Conservation (phyloP, 2,113 vertebrate species). For the Bubo blakistoni region DNA sequence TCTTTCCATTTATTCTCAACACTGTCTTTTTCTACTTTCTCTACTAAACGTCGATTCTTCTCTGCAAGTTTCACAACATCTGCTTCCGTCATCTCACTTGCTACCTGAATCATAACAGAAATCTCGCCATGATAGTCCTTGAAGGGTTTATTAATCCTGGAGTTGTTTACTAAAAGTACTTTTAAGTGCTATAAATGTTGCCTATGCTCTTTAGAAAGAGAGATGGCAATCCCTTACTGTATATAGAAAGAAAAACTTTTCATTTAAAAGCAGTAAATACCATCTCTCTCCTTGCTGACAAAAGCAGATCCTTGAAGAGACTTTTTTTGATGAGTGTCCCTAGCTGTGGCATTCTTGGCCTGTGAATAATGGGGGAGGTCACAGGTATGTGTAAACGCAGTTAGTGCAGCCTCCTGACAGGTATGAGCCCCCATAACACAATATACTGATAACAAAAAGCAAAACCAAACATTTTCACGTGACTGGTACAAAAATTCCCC, state of each 20-base stretch:
- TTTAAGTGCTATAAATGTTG: neutral
- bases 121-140: neutral
- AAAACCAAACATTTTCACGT: neutral
- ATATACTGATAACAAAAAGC: neutral
- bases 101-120: neutral
- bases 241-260: neutral
- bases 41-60: neutral
- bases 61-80: neutral
- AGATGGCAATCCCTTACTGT: neutral
- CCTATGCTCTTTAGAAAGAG: neutral
- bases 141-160: neutral
- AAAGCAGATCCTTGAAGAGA: neutral
- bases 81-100: neutral
- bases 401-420: neutral
- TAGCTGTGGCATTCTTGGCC: neutral
- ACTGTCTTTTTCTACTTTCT: neutral
- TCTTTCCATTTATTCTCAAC: conserved; percentile 29
- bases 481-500: neutral
- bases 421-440: neutral
- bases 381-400: neutral
- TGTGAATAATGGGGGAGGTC: neutral
- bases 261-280: neutral
- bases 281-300: neutral
- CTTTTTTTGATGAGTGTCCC: neutral
- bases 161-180: neutral